Base-by-base conservation (phyloP, 92 coral and sea anemone species). In the Porites divaricata region DNA sequence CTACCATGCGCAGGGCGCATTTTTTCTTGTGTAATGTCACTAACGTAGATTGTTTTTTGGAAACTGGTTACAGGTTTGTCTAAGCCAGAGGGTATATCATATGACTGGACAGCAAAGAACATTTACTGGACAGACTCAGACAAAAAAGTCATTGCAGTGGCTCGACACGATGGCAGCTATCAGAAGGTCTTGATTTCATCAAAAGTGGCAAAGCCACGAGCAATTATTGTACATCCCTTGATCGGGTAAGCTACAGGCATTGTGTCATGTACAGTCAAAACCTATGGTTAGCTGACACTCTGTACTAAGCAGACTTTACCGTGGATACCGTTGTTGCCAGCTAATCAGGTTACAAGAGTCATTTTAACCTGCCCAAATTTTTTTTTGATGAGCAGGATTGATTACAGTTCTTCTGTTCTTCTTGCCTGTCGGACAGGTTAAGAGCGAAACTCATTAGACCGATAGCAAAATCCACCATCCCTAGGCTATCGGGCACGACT, bases 71-170 rank as follows among this genome's bases (percentile, higher is more conserved):
- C 82, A 84, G 98, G 86, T 24, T 89, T 91, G 51, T 70, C 72
- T 21, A 80, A 88, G 59, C 98, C 98, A 1, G 99, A 96, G 74
- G 97, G 97, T 45, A 96, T 96, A 54, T 90, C 96, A 6, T 88
- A 92, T 41, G 99, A 96, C 81, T 96, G 99, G 99, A 93, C 95
- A 45, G 98, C 98, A 19, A 95, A 88, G 74, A 94, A 96, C 68
- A 67, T 96, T 22, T 96, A 95, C 89, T 96, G 99, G 99, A 91
- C 99, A 7, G 99, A 96, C 74, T 0, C 58, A 6, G 89, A 89
- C 11, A 78, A 67, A 48, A 83, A 62, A 25, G 80, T 65, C 22
- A 91, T 96, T 50, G 91, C 89, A 24, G 98, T 96, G 6, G 91
- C 96, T 19, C 91, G 99, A 8, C 88, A 83, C 26, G 93, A 96